Base-by-base conservation (phyloP, 2,888 invertebrate genomes). In the Netelia fuscicornis region DNA sequence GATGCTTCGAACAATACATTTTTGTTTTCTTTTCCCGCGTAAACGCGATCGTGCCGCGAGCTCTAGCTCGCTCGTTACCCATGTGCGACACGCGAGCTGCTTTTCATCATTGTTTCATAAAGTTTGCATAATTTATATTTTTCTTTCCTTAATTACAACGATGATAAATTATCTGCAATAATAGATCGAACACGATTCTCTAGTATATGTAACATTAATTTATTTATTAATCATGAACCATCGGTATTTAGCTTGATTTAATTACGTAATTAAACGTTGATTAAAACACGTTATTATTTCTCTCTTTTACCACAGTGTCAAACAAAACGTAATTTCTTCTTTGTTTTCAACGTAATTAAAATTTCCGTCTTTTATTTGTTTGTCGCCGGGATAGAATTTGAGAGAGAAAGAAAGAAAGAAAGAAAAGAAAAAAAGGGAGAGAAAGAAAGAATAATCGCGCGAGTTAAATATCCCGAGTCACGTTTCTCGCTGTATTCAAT, bases 401-500 rank as follows among this genome's bases (percentile, higher is more conserved):
- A 30, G 5, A 30, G 5, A 30, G 30, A 30, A 3, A 30, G 5
- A 30, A 5, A 30, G 5, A 30, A 25, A 25, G 25, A 25, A 25
- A 2, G 2, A 30, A 30, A 30, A 30, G 5, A 30, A 30, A 17
- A 17, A 17, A 17, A 17, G 17, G 17, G 17, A 17, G 17, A 30
- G 30, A 3, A 5, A 30, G 30, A 30, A 30, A 30, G 30, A 30
- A 30, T 30, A 30, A 30, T 30, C 30, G 30, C 30, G 30, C 30
- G 30, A 30, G 30, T 30, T 48, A 48, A 48, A 48, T 48, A 58
- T 58, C 58, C 17, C 17, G 76, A 67, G 74, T 81, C 74, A 78
- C 72, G 83, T 78, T 67, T 83, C 58, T 30, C 11, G n/a, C 37
- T 13, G 42, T 10, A 25, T 52, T 42, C 42, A 10, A 72, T 62